Percentiles rank a stretch among this genome's conserved stretches.
phyloP scores from a whole-genome alignment of 2,888 invertebrate species.

The Orthonychiurus folsomi region DNA sequence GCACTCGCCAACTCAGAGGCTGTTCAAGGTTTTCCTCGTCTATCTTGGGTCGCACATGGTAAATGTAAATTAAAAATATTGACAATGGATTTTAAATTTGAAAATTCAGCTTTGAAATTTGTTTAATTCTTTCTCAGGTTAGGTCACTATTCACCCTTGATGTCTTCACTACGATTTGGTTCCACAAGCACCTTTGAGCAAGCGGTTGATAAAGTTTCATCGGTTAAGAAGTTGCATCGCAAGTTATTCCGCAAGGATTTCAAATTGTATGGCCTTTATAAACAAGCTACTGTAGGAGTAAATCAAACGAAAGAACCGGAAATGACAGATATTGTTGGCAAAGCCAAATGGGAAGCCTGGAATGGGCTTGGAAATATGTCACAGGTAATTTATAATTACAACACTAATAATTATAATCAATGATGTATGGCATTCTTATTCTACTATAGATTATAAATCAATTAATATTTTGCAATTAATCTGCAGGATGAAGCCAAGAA shows the following conservation, averaged over 20 bases:
- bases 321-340: slow-evolving; percentile 51
- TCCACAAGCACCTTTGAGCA: not conserved
- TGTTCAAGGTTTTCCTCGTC: too few relatives aligned
- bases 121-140: too few relatives aligned
- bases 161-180: too few relatives aligned
- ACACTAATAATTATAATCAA: not conserved
- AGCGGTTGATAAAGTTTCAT: slow-evolving; percentile 10
- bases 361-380: slow-evolving; percentile 46
- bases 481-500: slow-evolving; percentile 48
- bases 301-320: slow-evolving; percentile 49
- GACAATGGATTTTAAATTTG: too few relatives aligned
- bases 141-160: too few relatives aligned
- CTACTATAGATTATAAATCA: too few relatives aligned
- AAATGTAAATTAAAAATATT: too few relatives aligned
- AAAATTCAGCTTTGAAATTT: too few relatives aligned
- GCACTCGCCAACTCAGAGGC: too few relatives aligned
- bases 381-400: slow-evolving; percentile 42
- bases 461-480: too few relatives aligned
- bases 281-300: slow-evolving; percentile 50
- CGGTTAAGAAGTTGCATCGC: slow-evolving; percentile 20
- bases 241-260: slow-evolving; percentile 43
- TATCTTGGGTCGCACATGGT: too few relatives aligned
- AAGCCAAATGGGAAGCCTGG: slow-evolving; percentile 53
- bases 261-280: slow-evolving; percentile 50
- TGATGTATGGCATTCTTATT: too few relatives aligned